A percentile compares a stretch with the other conserved stretches of the same genome.
These are phyloP conservation scores for Clistopyga incitator DNA, from an alignment of 2,888 invertebrate genomes.

Conservation along the genomic window DNA sequence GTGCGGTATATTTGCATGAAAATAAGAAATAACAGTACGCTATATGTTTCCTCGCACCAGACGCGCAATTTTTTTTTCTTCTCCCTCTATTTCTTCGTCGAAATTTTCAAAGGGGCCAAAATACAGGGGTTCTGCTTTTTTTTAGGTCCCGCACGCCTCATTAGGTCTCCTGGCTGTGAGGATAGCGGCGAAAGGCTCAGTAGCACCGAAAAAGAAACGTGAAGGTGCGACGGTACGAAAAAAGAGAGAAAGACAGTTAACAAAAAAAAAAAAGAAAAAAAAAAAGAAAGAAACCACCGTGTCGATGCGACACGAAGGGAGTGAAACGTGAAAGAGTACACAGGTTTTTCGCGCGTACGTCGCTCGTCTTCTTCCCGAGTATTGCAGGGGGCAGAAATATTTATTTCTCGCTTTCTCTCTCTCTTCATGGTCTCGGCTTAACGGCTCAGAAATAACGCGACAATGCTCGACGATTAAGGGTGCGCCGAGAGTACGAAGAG, in stretches of 20 bases:
- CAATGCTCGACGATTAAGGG: constrained; percentile 68
- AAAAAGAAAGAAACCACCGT: constrained; percentile 31
- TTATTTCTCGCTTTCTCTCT: neutral
- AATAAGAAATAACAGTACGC: constrained; percentile 49
- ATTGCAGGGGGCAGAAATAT: neutral
- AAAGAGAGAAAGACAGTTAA: constrained; percentile 24
- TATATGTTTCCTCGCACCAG: neutral
- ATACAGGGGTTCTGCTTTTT: constrained; percentile 22
- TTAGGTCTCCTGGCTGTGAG: constrained; percentile 49
- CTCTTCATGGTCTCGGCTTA: constrained; percentile 64
- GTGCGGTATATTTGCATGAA: constrained; percentile 57
- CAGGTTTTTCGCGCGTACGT: constrained; percentile 51
- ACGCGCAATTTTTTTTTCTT: constrained; percentile 4
- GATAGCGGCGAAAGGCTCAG: constrained; percentile 21
- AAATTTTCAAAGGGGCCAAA: constrained; percentile 44
- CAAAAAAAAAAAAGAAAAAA: constrained; percentile 21
- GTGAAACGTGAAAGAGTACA: constrained; percentile 54
- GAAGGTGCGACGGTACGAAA: constrained; percentile 32
- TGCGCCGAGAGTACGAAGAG: constrained; percentile 11
- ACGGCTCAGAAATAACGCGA: constrained; percentile 77
- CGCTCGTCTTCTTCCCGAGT: constrained; percentile 19
- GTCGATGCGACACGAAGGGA: constrained; percentile 43
- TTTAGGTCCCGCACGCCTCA: constrained; percentile 59
- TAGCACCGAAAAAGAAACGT: constrained; percentile 23
- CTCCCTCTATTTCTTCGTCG: constrained; percentile 31